Evolutionary conservation across 2,113 vertebrate species (phyloP).

Genomic region (Aegotheles bennettii): DNA sequence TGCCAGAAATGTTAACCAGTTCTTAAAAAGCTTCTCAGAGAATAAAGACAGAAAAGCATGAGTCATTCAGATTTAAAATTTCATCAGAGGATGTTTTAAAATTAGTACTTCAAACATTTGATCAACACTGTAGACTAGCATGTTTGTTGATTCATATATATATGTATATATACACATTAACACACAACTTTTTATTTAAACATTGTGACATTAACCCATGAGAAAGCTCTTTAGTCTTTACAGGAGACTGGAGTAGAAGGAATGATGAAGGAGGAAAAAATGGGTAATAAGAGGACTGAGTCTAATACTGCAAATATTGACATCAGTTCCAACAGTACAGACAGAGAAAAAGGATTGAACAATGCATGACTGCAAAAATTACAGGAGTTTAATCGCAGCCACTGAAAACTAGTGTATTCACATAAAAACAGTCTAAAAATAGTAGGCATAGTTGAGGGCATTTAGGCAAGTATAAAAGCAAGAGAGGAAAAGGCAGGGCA

Average conservation of each 20-base stretch:
- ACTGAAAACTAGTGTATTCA: neutral
- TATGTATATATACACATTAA: neutral
- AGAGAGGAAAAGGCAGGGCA: neutral
- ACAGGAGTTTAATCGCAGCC: neutral
- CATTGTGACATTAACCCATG: neutral
- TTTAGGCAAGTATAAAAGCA: neutral
- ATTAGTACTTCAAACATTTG: neutral
- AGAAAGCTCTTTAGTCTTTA: neutral
- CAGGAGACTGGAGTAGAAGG: neutral
- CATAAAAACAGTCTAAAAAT: neutral
- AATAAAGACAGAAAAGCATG: neutral
- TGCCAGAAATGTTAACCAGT: neutral
- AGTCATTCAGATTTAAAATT: neutral
- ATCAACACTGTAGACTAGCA: neutral
- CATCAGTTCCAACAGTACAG: neutral
- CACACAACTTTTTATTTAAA: neutral
- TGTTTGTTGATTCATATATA: neutral
- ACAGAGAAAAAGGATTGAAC: neutral
- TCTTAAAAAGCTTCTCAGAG: neutral
- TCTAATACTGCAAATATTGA: neutral
- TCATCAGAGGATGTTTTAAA: neutral
- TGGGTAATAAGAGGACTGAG: neutral
- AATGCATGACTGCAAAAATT: neutral
- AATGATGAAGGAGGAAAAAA: neutral
- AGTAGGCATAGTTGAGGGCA: neutral